Conservation (phyloP, 30 jellyfish, hydroid and myxozoan genomes). For the Aurelia aurita region DNA sequence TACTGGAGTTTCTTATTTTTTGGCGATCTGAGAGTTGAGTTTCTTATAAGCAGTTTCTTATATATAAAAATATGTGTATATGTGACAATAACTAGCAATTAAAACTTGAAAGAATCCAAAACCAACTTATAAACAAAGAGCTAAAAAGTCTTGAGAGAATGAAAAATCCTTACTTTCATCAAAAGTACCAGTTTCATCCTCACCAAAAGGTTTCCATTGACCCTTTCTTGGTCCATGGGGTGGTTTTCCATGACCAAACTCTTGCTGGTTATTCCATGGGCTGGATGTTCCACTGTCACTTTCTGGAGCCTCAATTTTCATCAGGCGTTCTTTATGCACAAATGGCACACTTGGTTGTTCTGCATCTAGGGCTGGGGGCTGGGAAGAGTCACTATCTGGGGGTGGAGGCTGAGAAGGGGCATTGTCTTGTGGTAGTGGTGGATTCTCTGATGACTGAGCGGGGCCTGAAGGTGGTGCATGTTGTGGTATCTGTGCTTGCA, state of each 20-base stretch:
- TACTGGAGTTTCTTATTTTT: too few species aligned
- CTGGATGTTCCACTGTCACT: conserved; percentile 13
- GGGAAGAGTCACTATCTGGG: neutral
- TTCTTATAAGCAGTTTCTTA: too few species aligned
- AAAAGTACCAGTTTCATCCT: neutral
- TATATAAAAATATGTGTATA: too few species aligned
- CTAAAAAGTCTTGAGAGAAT: too few species aligned
- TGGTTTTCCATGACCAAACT: too few species aligned
- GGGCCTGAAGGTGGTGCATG: conserved; percentile 76
- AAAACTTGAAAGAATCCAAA: too few species aligned
- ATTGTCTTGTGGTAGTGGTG: conserved; percentile 37
- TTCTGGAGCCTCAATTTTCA: conserved; percentile 8
- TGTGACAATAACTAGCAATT: too few species aligned
- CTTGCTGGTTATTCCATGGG: conserved; percentile 19
- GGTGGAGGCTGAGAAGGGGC: conserved; percentile 73
- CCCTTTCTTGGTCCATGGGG: conserved; percentile 4
- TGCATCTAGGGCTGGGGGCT: too few species aligned
- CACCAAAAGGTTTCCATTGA: conserved; percentile 64
- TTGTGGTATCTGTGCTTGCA: conserved; percentile 51
- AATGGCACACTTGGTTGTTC: neutral
- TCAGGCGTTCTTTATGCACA: conserved; percentile 52
- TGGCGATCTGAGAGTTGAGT: too few species aligned
- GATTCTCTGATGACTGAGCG: conserved; percentile 9
- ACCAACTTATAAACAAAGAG: too few species aligned
- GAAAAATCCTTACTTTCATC: neutral